A percentile compares a stretch with the other conserved stretches of the same genome.
Conservation (phyloP, 2,113 vertebrate species). For the Sinosuthora webbiana region DNA sequence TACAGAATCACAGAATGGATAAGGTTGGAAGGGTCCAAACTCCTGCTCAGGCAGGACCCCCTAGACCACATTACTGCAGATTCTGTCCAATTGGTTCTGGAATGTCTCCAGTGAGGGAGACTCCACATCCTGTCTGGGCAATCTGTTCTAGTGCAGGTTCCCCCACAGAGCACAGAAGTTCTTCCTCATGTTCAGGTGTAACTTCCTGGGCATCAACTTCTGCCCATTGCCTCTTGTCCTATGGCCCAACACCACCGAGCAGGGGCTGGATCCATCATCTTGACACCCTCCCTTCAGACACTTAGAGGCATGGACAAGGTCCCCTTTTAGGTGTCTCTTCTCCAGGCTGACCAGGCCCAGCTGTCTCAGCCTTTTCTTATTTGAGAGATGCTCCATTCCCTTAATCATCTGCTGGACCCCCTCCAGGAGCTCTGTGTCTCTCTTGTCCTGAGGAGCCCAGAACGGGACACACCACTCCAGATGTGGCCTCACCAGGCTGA, state of each 20-base stretch:
- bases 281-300: not conserved
- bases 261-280: rapidly evolving
- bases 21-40: not conserved
- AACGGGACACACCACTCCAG: not conserved
- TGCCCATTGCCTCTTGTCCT: not conserved
- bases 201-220: not conserved
- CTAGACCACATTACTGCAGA: not conserved
- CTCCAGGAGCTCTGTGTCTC: not conserved
- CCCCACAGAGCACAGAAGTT: not conserved
- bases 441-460: not conserved
- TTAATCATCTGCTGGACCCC: not conserved
- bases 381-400: not conserved
- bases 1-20: not conserved
- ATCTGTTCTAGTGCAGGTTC: not conserved
- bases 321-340: not conserved
- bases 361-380: not conserved
- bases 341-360: not conserved
- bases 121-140: not conserved
- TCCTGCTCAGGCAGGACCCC: not conserved
- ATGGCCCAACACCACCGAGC: rapidly evolving
- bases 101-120: not conserved
- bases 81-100: not conserved
- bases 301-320: not conserved
- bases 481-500: not conserved
- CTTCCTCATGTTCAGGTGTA: not conserved